phyloP scores from a whole-genome alignment of 2,888 invertebrate species.

The Drosophila ustulata region DNA sequence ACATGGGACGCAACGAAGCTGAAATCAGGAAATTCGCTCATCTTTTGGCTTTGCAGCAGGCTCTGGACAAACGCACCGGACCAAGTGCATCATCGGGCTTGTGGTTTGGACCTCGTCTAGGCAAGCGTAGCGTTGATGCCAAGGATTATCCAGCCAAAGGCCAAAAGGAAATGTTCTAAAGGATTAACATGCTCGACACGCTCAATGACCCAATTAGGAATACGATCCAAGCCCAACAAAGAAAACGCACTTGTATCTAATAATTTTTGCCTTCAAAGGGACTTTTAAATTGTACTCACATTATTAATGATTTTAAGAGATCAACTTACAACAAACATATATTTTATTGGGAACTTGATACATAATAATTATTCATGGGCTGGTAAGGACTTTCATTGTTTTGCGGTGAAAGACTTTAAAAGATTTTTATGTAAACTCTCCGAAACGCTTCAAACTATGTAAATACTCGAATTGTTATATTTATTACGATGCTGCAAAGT shows the following conservation, averaged over 20 bases:
- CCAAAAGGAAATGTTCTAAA: slow-evolving; percentile 68
- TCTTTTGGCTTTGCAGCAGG: slow-evolving; percentile 81
- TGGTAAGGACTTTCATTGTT: slow-evolving; percentile 78
- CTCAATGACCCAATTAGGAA: slow-evolving; percentile 15
- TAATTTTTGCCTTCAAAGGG: slow-evolving; percentile 23
- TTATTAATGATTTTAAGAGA: slow-evolving; percentile 55
- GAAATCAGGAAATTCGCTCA: slow-evolving; percentile 83
- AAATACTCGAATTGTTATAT: slow-evolving; percentile 16
- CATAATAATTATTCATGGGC: slow-evolving; percentile 63
- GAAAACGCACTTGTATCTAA: slow-evolving; percentile 30
- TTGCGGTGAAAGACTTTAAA: slow-evolving; percentile 57
- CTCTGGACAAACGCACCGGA: slow-evolving; percentile 83
- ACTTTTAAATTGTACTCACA: slow-evolving; percentile 12
- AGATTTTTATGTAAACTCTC: slow-evolving; percentile 15
- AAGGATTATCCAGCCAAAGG: slow-evolving; percentile 55
- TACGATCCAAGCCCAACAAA: background rate
- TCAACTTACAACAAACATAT: slow-evolving; percentile 59
- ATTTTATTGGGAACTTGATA: slow-evolving; percentile 52
- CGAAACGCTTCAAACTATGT: slow-evolving; percentile 30
- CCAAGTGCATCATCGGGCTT: slow-evolving; percentile 86
- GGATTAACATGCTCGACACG: background rate
- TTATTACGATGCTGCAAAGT: background rate
- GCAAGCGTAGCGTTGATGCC: slow-evolving; percentile 84
- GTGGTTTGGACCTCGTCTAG: slow-evolving; percentile 90
- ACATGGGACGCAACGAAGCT: slow-evolving; percentile 85